These are phyloP conservation scores for Thryonomys swinderianus DNA, from an alignment of 2,113 vertebrate species.

Conservation along the genomic window DNA sequence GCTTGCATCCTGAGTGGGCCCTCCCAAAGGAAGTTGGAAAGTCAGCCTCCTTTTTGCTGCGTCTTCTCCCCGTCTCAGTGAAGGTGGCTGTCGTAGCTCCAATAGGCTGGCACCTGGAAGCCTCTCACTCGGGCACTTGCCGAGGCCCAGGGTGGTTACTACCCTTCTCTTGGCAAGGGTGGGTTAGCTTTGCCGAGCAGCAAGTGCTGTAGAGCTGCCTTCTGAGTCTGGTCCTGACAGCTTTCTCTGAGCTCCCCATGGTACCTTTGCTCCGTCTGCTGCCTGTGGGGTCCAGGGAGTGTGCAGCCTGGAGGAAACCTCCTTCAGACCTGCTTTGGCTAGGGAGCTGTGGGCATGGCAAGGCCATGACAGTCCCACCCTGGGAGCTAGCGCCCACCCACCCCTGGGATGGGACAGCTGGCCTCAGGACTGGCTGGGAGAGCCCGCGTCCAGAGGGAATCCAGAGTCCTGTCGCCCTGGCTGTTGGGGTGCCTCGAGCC, in stretches of 20 bases:
- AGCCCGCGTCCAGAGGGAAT: neutral
- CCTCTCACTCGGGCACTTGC: neutral
- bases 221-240: neutral
- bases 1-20: conserved; percentile 57
- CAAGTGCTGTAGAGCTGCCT: neutral
- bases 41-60: neutral
- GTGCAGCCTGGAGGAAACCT: neutral
- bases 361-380: neutral
- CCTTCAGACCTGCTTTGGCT: neutral
- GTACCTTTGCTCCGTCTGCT: neutral
- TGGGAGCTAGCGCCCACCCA: neutral
- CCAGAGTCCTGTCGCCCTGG: neutral
- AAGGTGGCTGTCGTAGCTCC: neutral
- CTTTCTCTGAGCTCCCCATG: neutral
- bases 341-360: neutral
- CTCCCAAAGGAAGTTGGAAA: neutral
- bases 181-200: neutral
- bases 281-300: neutral
- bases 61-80: neutral
- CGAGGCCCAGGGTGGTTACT: neutral
- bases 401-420: neutral
- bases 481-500: neutral
- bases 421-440: neutral
- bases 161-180: neutral
- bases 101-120: neutral